phyloP scores from a whole-genome alignment of 2,888 invertebrate species.

The Tuta absoluta region DNA sequence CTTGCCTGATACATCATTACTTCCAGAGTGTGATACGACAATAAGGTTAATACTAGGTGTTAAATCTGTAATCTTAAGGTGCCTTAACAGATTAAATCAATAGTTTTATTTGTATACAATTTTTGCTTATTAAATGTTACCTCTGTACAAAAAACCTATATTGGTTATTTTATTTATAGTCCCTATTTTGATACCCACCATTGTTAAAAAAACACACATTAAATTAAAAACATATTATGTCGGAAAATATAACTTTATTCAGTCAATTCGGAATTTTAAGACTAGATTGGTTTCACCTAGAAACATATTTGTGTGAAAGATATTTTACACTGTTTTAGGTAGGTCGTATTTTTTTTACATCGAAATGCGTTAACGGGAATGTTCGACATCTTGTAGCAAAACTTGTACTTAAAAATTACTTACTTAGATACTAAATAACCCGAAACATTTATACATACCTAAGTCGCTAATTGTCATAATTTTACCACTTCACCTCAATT shows the following conservation, averaged over 20 bases:
- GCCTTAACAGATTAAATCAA: constrained; percentile 33
- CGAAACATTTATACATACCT: no score
- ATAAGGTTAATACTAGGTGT: constrained; percentile 27
- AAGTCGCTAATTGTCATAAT: no score
- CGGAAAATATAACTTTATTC: constrained; percentile 8
- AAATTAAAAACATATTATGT: not conserved
- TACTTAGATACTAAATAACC: no score
- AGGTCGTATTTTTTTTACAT: not conserved
- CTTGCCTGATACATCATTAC: constrained; percentile 73
- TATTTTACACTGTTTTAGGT: not conserved
- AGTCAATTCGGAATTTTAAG: constrained; percentile 20
- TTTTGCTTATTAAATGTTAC: constrained; percentile 29
- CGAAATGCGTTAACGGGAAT: no score
- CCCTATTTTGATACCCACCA: no score
- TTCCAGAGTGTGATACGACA: constrained; percentile 58
- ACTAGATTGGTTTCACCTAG: constrained; percentile 18
- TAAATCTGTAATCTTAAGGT: constrained; percentile 29
- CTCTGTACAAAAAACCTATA: constrained; percentile 14
- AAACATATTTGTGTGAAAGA: not conserved
- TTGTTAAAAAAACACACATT: not conserved
- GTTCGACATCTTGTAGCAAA: no score
- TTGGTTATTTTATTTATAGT: not conserved
- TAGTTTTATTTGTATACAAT: constrained; percentile 17
- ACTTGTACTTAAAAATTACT: no score
- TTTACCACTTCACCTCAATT: no score